Base-by-base conservation (phyloP, 1,140 invertebrate species). In the Theocolax elegans region DNA sequence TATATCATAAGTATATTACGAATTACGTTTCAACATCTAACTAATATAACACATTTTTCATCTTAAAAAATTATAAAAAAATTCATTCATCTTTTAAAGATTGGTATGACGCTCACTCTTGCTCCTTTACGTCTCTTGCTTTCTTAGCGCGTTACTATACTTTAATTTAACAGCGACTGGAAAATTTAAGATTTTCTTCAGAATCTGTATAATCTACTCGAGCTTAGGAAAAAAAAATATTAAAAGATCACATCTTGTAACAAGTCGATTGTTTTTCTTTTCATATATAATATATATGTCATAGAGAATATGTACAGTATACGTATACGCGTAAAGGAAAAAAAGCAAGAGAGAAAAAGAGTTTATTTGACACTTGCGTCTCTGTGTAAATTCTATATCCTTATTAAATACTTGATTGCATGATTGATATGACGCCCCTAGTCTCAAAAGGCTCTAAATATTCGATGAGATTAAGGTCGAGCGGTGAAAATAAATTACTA, bases 401-500 rank as follows among this genome's bases (percentile, higher is more conserved):
- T 72, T 73, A 63, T 75, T 54, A 72, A 78, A 70, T 77, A 79
- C 53, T 81, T 81, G 78, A 81, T 84, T 83, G 76, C 76, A 79
- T 79, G 77, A 76, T 81, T 84, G 83, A 85, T 85, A 85, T 85
- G 83, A 81, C 74, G 74, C 78, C 77, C 74, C 75, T 80, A 80
- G 73, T 71, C 64, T 67, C 38, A 60, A 38, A 58, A 72, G 60
- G 53, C 72, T 72, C 67, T 71, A 73, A 71, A 42, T 63, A 76
- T 73, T 78, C 63, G 71, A 73, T 78, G 76, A 79, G 75, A 51
- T 72, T 72, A 67, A 77, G 68, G 79, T 77, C 70, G 54, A 65
- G 29, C 74, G 67, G 71, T 82, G 78, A 79, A 77, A 83, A 83
- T 83, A 84, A 84, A 84, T 83, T 82, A 84, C 77, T 83, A 83